phyloP scores from a whole-genome alignment of 2,113 vertebrate genomes.

The Crocuta crocuta region DNA sequence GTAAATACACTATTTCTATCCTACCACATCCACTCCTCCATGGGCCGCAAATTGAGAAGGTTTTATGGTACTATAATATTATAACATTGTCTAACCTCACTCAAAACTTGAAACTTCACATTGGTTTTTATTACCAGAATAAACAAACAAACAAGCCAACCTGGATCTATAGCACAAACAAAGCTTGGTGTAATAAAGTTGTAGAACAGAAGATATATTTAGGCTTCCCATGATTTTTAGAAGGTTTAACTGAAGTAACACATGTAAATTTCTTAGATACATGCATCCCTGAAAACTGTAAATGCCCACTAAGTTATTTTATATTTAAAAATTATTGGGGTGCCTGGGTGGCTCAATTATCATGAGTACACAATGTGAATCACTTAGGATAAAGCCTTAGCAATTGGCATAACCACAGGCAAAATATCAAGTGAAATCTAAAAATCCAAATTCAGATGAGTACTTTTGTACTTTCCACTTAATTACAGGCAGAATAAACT shows the following conservation, averaged over 20 bases:
- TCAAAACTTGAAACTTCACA: not conserved
- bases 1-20: not conserved
- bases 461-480: not conserved
- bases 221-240: not conserved
- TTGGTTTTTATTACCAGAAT: not conserved
- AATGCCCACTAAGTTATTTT: not conserved
- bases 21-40: not conserved
- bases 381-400: slow-evolving; percentile 48
- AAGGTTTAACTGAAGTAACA: not conserved
- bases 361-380: slow-evolving; percentile 51
- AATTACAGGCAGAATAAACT: not conserved
- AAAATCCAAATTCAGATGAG: not conserved
- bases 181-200: not conserved
- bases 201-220: not conserved
- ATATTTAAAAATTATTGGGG: not conserved
- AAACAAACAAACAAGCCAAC: not conserved
- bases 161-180: not conserved
- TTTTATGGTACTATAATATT: not conserved
- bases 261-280: not conserved
- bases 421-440: slow-evolving; percentile 41
- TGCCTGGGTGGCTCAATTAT: slow-evolving; percentile 29
- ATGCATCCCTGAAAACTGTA: not conserved
- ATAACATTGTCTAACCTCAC: not conserved
- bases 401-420: slow-evolving; percentile 28
- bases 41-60: not conserved